These are phyloP conservation scores for Plotosus lineatus DNA, from an alignment of 2,113 vertebrate genomes.

Conservation along the genomic window DNA sequence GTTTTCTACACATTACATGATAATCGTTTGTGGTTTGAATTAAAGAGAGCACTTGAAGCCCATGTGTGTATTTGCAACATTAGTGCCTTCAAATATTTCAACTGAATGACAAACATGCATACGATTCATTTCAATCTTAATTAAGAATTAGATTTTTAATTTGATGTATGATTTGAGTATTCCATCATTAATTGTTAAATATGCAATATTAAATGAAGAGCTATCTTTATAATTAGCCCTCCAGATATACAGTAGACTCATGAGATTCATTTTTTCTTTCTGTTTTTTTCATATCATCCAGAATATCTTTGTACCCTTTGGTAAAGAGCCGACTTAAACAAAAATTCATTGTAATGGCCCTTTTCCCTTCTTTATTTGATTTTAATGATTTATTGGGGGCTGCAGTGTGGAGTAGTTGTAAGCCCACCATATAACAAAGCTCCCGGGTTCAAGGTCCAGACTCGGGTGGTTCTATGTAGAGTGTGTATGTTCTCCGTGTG, in stretches of 20 bases:
- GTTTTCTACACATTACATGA: no score
- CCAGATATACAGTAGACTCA: constrained; percentile 2
- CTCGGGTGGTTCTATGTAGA: no score
- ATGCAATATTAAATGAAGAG: background rate
- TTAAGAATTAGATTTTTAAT: background rate
- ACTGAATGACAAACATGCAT: background rate
- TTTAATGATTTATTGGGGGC: background rate
- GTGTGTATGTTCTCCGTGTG: no score
- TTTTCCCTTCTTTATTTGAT: background rate
- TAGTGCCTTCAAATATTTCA: background rate
- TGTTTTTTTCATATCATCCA: constrained; percentile 1
- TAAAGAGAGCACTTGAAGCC: no score
- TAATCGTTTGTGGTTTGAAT: no score
- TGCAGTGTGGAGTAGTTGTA: no score
- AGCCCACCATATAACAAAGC: no score
- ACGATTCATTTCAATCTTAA: background rate
- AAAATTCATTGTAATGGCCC: background rate
- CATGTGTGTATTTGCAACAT: background rate
- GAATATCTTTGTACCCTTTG: background rate
- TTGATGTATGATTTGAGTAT: background rate
- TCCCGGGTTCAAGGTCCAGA: no score
- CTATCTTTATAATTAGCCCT: constrained; percentile 2
- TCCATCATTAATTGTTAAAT: constrained; percentile 2
- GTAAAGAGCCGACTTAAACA: background rate
- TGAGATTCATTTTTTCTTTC: background rate